Evolutionary conservation across 2,888 invertebrate species (phyloP).

Genomic region (Rhogogaster chlorosoma): DNA sequence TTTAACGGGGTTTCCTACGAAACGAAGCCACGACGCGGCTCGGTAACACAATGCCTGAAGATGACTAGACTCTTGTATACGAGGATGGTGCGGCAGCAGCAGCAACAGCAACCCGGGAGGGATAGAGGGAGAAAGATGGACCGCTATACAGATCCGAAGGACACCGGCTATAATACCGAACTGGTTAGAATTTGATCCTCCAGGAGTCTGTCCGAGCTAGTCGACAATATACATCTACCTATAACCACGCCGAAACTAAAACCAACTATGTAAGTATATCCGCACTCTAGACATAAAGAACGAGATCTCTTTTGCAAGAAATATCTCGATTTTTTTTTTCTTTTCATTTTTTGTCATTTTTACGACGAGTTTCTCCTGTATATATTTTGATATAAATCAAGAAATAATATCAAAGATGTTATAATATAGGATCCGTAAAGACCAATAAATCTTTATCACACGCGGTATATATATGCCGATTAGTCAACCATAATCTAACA

Average conservation of each 20-base stretch:
- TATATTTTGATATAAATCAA: no score
- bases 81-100: slow-evolving; percentile 58
- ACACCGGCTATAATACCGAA: slow-evolving; percentile 75
- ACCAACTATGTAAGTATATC: slow-evolving; percentile 2
- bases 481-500: neutral
- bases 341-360: neutral
- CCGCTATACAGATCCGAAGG: slow-evolving; percentile 65
- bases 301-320: no score
- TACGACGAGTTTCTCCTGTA: neutral
- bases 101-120: neutral
- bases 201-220: slow-evolving; percentile 72
- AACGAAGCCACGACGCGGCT: slow-evolving; percentile 57
- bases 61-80: slow-evolving; percentile 69
- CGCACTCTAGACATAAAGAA: neutral
- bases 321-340: neutral
- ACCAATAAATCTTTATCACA: neutral
- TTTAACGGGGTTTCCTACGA: slow-evolving; percentile 62
- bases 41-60: slow-evolving; percentile 67
- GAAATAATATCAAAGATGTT: neutral
- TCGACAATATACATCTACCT: slow-evolving; percentile 63
- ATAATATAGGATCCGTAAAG: neutral
- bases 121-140: slow-evolving; percentile 59
- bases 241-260: slow-evolving; percentile 60
- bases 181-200: slow-evolving; percentile 77
- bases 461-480: neutral